Percentiles rank a stretch among this genome's conserved stretches.
These are phyloP conservation scores for Homalodisca vitripennis DNA, from an alignment of 1,140 invertebrate genomes.

Conservation along the genomic window DNA sequence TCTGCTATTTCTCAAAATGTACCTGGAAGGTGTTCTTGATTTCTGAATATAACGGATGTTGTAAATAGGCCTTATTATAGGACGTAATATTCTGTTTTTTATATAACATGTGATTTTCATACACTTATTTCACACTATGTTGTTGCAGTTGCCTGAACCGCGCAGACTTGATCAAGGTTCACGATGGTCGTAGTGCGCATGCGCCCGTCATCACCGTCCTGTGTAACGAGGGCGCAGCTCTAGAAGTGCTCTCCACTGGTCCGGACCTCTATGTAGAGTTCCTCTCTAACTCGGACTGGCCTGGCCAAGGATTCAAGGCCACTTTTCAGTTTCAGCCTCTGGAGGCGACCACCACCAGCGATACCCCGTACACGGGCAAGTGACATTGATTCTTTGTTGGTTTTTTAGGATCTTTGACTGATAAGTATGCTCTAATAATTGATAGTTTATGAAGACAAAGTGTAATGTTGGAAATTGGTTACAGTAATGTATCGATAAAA, in stretches of 20 bases:
- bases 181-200: conserved; percentile 65
- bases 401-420: too few species aligned
- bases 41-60: too few species aligned
- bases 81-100: too few species aligned
- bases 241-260: conserved; percentile 77
- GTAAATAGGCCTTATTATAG: too few species aligned
- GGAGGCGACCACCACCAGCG: conserved; percentile 46
- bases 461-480: too few species aligned
- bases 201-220: conserved; percentile 73
- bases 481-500: too few species aligned
- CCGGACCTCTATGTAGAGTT: conserved; percentile 79
- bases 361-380: conserved; percentile 53
- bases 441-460: too few species aligned
- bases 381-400: too few species aligned
- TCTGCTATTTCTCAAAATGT: too few species aligned
- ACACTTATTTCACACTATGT: conserved; percentile 34
- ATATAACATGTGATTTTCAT: not conserved
- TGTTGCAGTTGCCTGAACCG: conserved; percentile 74
- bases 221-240: conserved; percentile 73
- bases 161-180: conserved; percentile 76
- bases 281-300: conserved; percentile 74
- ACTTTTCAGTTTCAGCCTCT: conserved; percentile 72
- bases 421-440: too few species aligned
- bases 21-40: too few species aligned
- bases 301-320: conserved; percentile 83